These are phyloP conservation scores for Melieria picta DNA, from an alignment of 2,888 invertebrate genomes.

Conservation along the genomic window DNA sequence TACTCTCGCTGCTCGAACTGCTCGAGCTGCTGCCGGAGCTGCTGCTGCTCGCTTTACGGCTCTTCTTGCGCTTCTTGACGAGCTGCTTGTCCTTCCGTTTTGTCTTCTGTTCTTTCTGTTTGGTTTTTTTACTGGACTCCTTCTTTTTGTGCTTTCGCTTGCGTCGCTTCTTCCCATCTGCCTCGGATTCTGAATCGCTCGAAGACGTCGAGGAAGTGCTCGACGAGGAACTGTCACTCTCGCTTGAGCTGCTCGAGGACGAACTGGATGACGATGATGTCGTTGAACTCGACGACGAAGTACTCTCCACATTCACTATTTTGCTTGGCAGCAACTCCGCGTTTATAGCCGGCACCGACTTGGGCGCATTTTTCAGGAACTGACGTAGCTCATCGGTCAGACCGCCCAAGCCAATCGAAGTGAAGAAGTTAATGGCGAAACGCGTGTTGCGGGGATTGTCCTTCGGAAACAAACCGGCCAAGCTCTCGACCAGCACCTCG, in stretches of 20 bases:
- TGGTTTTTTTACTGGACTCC: conserved; percentile 34
- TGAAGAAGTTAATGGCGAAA: conserved; percentile 98
- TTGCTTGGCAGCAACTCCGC: conserved; percentile 60
- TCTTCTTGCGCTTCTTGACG: conserved; percentile 44
- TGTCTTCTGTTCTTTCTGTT: conserved; percentile 38
- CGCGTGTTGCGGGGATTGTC: conserved; percentile 96
- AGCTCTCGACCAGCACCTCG: conserved; percentile 83
- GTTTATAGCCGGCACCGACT: conserved; percentile 61
- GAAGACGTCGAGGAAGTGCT: conserved; percentile 45
- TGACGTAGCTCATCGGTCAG: conserved; percentile 92
- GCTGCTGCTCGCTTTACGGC: conserved; percentile 44
- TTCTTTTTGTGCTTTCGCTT: conserved; percentile 39
- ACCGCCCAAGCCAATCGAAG: conserved; percentile 95
- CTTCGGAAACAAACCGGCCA: conserved; percentile 92
- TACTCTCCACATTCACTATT: conserved; percentile 42
- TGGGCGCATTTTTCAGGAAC: conserved; percentile 76
- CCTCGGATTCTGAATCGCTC: conserved; percentile 45
- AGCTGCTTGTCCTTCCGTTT: conserved; percentile 45
- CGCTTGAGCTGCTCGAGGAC: conserved; percentile 40
- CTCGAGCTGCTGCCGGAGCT: conserved; percentile 43
- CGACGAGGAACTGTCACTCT: conserved; percentile 44
- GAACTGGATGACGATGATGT: conserved; percentile 40
- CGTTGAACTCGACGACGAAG: conserved; percentile 42
- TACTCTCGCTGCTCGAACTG: conserved; percentile 42
- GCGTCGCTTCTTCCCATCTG: conserved; percentile 41